A percentile compares a stretch with the other conserved stretches of the same genome.
phyloP scores from a whole-genome alignment of 2,113 vertebrate genomes.

The Neodontobutis hainanensis region DNA sequence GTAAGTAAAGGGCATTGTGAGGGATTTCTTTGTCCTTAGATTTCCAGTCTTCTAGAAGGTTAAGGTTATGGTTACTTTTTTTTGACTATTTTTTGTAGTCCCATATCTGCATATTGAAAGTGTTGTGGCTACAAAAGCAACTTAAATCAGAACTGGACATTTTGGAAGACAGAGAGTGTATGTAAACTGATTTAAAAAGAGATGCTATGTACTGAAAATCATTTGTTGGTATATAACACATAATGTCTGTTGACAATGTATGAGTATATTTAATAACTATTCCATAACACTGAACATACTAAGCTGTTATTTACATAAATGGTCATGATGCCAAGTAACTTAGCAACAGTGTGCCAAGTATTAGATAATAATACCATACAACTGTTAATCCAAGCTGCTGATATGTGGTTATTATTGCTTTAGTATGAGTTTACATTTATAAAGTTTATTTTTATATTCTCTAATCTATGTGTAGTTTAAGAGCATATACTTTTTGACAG shows the following conservation, averaged over 20 bases:
- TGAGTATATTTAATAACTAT: slow-evolving; percentile 33
- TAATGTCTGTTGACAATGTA: slow-evolving; percentile 43
- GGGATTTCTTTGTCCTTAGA: slow-evolving; percentile 26
- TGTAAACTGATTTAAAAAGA: slow-evolving; percentile 7
- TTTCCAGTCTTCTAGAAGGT: slow-evolving; percentile 39
- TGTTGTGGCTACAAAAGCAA: slow-evolving; percentile 41
- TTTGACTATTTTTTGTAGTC: slow-evolving; percentile 37
- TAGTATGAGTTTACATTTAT: slow-evolving; percentile 68
- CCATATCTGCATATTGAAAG: slow-evolving; percentile 41
- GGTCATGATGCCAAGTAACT: slow-evolving; percentile 68
- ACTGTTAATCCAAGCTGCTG: slow-evolving; percentile 76
- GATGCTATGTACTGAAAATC: slow-evolving; percentile 30
- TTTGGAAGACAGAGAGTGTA: neutral
- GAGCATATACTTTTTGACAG: slow-evolving; percentile 27
- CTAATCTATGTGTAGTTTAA: slow-evolving; percentile 49
- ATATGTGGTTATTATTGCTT: slow-evolving; percentile 69
- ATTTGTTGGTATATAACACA: slow-evolving; percentile 4
- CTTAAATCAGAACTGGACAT: slow-evolving; percentile 34
- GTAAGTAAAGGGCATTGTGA: slow-evolving; percentile 30
- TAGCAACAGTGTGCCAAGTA: slow-evolving; percentile 68
- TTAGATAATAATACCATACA: slow-evolving; percentile 65
- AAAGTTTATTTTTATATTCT: slow-evolving; percentile 80
- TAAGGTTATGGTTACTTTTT: slow-evolving; percentile 27
- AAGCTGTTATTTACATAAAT: slow-evolving; percentile 54
- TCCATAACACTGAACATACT: slow-evolving; percentile 43